Conservation (phyloP, 2,797 vertebrate species). For the Rhinatrema bivittatum region DNA sequence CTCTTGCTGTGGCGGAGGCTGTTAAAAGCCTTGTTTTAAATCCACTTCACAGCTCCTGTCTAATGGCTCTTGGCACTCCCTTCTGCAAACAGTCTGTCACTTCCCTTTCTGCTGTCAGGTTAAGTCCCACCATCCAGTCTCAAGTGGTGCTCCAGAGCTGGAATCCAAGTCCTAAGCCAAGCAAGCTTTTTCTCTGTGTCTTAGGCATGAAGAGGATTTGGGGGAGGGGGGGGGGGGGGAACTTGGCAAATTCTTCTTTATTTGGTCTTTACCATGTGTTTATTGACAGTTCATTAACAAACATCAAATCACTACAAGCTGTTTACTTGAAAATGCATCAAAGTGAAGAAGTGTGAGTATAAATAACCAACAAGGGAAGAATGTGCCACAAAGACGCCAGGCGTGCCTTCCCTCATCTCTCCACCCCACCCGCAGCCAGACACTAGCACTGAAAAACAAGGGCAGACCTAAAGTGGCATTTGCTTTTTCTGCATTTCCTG, state of each 20-base stretch:
- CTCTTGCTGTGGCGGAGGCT: constrained; percentile 9
- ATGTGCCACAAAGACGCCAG: constrained; percentile 12
- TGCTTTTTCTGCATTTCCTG: too few relatives aligned
- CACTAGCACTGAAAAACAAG: too few relatives aligned
- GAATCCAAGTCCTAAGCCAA: not conserved
- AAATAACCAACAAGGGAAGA: constrained; percentile 42
- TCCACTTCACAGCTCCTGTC: constrained; percentile 25
- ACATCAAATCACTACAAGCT: constrained; percentile 51
- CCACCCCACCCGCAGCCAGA: too few relatives aligned
- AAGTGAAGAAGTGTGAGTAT: constrained; percentile 49
- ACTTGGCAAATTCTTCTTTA: not conserved
- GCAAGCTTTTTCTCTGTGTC: constrained; percentile 9
- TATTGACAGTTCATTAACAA: constrained; percentile 59
- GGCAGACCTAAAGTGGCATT: too few relatives aligned
- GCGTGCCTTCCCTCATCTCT: constrained; percentile 16
- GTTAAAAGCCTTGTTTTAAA: constrained; percentile 28
- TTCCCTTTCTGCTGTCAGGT: constrained; percentile 1
- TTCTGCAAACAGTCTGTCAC: constrained; percentile 29
- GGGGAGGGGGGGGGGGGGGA: constrained; percentile 10
- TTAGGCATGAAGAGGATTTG: constrained; percentile 9
- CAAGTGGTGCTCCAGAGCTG: not conserved
- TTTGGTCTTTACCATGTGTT: constrained; percentile 30
- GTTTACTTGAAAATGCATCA: constrained; percentile 34
- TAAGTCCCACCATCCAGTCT: not conserved
- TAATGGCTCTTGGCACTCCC: constrained; percentile 18